These are phyloP conservation scores for Rhagophthalmus giganteus DNA, from an alignment of 2,888 invertebrate genomes.

Conservation along the genomic window DNA sequence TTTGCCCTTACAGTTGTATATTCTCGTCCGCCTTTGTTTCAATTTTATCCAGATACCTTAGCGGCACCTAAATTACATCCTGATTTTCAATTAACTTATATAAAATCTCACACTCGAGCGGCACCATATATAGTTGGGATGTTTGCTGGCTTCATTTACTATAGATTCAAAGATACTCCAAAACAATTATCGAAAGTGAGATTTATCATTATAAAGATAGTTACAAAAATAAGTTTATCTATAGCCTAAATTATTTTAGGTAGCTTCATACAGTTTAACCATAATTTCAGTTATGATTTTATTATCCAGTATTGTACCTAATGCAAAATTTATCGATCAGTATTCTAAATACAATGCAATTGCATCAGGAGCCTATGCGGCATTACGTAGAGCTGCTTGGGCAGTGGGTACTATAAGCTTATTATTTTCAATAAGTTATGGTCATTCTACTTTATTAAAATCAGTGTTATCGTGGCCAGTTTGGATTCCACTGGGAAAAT, in stretches of 20 bases:
- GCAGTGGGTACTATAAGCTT: conserved; percentile 57
- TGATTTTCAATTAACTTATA: conserved; percentile 62
- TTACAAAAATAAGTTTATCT: too few relatives aligned
- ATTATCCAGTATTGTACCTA: conserved; percentile 56
- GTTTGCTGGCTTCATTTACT: conserved; percentile 58
- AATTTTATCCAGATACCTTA: conserved; percentile 63
- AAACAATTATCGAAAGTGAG: conserved; percentile 50
- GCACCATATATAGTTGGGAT: conserved; percentile 64
- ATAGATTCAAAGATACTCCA: conserved; percentile 45
- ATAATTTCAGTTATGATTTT: conserved; percentile 55
- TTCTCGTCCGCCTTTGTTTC: conserved; percentile 58
- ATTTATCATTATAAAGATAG: too few relatives aligned
- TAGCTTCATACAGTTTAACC: conserved; percentile 56
- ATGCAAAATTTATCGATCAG: conserved; percentile 59
- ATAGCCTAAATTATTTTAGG: too few relatives aligned
- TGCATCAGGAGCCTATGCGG: conserved; percentile 62
- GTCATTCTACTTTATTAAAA: conserved; percentile 49
- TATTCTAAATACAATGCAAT: conserved; percentile 56
- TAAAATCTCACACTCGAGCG: conserved; percentile 64
- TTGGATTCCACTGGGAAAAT: conserved; percentile 62
- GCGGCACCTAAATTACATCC: conserved; percentile 57
- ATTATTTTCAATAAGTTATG: conserved; percentile 59
- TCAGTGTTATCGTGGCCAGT: conserved; percentile 61
- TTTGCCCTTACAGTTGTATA: conserved; percentile 60
- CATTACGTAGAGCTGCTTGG: conserved; percentile 62